These are phyloP conservation scores for Psophia crepitans DNA, from an alignment of 2,113 vertebrate genomes.

Conservation along the genomic window DNA sequence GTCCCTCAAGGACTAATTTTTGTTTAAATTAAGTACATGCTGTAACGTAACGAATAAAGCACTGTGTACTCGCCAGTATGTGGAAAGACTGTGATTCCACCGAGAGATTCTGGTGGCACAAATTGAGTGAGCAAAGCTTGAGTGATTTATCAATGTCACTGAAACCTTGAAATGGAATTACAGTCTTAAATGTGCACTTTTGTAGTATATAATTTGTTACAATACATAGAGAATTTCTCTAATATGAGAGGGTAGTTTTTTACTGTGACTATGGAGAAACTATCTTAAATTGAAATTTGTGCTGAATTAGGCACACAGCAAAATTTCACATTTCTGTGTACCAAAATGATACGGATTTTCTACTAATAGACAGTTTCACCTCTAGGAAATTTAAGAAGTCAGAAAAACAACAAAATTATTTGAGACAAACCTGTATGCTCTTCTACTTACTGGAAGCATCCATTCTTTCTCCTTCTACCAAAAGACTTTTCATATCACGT, in stretches of 20 bases:
- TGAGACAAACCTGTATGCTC: not conserved
- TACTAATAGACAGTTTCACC: slow-evolving; percentile 18
- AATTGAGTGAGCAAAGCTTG: slow-evolving; percentile 45
- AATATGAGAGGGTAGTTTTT: not conserved
- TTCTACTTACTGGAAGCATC: not conserved
- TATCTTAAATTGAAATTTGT: slow-evolving; percentile 22
- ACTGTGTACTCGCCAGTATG: not conserved
- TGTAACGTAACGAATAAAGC: slow-evolving; percentile 9
- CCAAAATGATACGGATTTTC: slow-evolving; percentile 18
- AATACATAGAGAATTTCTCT: not conserved
- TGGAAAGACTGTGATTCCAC: slow-evolving; percentile 15
- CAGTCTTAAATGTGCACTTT: slow-evolving; percentile 33
- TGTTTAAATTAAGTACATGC: slow-evolving; percentile 56
- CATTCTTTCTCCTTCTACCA: not conserved
- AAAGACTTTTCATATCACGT: not conserved
- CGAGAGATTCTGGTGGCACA: slow-evolving; percentile 14
- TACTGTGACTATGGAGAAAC: not conserved
- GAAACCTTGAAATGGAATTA: slow-evolving; percentile 52
- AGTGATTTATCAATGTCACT: slow-evolving; percentile 60
- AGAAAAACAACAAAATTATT: not conserved
- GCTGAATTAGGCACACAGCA: not conserved
- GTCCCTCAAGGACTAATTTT: slow-evolving; percentile 44
- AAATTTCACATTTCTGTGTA: not conserved
- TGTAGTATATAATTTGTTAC: slow-evolving; percentile 34
- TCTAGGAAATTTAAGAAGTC: slow-evolving; percentile 18